Conservation (phyloP, 1,140 invertebrate species). For the Sinonovacula constricta region DNA sequence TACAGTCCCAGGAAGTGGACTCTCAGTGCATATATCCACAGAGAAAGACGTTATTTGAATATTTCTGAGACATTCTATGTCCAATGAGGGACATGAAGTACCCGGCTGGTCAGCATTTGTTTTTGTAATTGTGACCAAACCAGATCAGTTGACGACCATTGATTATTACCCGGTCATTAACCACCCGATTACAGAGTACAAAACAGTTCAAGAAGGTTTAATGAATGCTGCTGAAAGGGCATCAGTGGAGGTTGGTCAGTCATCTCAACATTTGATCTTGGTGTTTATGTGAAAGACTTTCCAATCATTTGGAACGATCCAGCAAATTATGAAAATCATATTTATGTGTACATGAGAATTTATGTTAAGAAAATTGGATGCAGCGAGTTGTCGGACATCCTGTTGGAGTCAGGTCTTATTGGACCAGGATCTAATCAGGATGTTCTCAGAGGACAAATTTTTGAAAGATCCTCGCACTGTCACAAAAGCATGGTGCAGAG, state of each 20-base stretch:
- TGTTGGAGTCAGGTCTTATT: slow-evolving; percentile 51
- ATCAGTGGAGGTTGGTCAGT: slow-evolving; percentile 52
- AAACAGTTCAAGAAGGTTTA: slow-evolving; percentile 53
- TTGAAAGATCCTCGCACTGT: slow-evolving; percentile 47
- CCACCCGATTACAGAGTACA: slow-evolving; percentile 52
- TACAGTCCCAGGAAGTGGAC: not conserved
- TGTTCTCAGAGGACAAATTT: slow-evolving; percentile 46
- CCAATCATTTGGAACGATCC: slow-evolving; percentile 55
- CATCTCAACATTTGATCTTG: slow-evolving; percentile 57
- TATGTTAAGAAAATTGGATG: slow-evolving; percentile 56
- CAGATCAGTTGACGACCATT: slow-evolving; percentile 47
- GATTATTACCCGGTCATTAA: slow-evolving; percentile 58
- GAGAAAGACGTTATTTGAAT: slow-evolving; percentile 27
- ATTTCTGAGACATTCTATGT: slow-evolving; percentile 7
- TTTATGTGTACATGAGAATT: slow-evolving; percentile 56
- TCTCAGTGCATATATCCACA: not conserved
- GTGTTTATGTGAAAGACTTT: slow-evolving; percentile 60
- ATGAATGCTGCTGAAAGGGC: slow-evolving; percentile 48
- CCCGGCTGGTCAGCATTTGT: slow-evolving; percentile 47
- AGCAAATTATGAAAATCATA: slow-evolving; percentile 54
- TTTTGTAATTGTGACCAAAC: slow-evolving; percentile 34
- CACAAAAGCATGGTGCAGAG: slow-evolving; percentile 41
- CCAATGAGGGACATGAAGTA: slow-evolving; percentile 24
- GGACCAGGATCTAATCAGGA: slow-evolving; percentile 32
- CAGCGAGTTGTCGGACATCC: slow-evolving; percentile 37